Conservation (phyloP, 2,113 vertebrate genomes). For the Egretta garzetta region DNA sequence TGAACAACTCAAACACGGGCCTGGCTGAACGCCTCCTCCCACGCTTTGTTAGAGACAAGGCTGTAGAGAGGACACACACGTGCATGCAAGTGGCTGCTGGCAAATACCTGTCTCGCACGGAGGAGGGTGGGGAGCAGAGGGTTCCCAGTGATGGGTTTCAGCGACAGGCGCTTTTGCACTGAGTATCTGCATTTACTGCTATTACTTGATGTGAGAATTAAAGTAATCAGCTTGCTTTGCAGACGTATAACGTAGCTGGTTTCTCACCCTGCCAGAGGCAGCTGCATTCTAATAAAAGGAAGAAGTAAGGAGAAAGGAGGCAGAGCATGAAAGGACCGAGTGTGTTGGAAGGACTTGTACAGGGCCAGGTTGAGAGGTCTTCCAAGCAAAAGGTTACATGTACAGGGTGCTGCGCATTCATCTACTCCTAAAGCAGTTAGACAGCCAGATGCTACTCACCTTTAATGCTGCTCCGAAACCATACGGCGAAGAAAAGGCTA, state of each 20-base stretch:
- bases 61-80: neutral
- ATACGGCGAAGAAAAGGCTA: neutral
- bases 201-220: neutral
- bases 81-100: neutral
- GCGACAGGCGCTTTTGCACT: neutral
- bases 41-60: neutral
- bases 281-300: neutral
- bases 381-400: neutral
- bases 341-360: neutral
- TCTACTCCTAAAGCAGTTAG: neutral
- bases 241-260: neutral
- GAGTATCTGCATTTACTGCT: neutral
- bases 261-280: neutral
- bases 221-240: neutral
- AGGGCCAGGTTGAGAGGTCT: neutral
- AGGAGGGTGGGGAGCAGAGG: neutral
- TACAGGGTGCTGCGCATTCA: neutral
- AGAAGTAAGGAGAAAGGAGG: neutral
- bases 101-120: neutral
- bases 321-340: neutral
- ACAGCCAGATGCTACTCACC: neutral
- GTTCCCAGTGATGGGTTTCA: neutral
- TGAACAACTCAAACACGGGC: neutral
- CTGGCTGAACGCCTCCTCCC: neutral
- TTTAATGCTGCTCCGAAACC: neutral